Percentiles rank a stretch among this genome's conserved stretches.
Evolutionary conservation across 2,113 vertebrate genomes (phyloP).

Genomic region (Todiramphus saurophagus): DNA sequence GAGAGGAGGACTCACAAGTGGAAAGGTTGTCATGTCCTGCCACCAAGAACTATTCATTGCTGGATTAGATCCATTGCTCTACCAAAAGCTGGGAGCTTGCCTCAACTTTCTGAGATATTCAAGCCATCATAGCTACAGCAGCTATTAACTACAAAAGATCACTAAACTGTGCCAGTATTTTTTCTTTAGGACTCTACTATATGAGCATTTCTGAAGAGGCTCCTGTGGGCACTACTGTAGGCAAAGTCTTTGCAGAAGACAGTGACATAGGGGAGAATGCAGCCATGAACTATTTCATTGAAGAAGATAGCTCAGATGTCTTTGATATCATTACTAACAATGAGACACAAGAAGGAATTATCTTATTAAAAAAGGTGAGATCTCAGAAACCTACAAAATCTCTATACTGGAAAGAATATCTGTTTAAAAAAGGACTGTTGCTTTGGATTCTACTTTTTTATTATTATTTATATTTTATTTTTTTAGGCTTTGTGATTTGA

Average conservation of each 20-base stretch:
- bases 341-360: constrained; percentile 88
- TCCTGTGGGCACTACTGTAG: constrained; percentile 79
- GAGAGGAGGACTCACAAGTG: accelerated
- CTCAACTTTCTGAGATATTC: neutral
- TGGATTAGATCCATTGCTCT: neutral
- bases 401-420: neutral
- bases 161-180: neutral
- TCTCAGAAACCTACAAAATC: neutral
- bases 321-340: constrained; percentile 84
- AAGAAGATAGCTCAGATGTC: constrained; percentile 77
- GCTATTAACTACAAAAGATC: neutral
- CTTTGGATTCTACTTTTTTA: neutral
- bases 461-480: neutral
- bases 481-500: neutral
- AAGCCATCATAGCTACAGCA: neutral
- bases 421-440: neutral
- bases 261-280: constrained; percentile 86
- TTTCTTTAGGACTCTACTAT: constrained; percentile 81
- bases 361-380: constrained; percentile 86
- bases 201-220: constrained; percentile 84
- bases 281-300: constrained; percentile 86
- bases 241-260: constrained; percentile 86
- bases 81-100: neutral
- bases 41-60: too few relatives aligned
- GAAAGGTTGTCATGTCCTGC: neutral